A percentile compares a stretch with the other conserved stretches of the same genome.
Conservation (phyloP, 2,113 vertebrate species). For the Rhynchomys soricoides region DNA sequence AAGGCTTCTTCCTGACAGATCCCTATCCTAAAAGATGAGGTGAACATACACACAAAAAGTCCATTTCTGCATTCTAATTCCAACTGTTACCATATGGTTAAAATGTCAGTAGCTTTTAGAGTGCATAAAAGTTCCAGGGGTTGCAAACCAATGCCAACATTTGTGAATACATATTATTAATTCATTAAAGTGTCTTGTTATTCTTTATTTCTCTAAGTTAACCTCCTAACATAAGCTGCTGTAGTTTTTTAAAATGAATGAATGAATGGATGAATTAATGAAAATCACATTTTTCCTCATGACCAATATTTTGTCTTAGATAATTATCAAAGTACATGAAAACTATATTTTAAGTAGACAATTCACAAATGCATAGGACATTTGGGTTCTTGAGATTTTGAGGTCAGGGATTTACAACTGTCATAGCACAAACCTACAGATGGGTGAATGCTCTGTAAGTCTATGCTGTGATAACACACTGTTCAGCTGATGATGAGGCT, state of each 20-base stretch:
- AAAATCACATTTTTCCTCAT: neutral
- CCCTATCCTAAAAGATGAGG: neutral
- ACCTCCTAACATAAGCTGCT: neutral
- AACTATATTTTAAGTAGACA: neutral
- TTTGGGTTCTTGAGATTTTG: neutral
- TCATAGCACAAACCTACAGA: neutral
- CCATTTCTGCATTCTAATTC: neutral
- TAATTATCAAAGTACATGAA: neutral
- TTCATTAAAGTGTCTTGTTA: neutral
- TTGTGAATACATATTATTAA: neutral
- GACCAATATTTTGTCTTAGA: neutral
- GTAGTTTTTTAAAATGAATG: neutral
- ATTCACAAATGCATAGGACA: neutral
- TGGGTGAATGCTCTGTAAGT: neutral
- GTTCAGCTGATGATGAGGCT: neutral
- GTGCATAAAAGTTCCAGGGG: rapidly evolving
- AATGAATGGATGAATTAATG: neutral
- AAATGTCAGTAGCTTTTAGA: neutral
- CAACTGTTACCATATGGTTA: neutral
- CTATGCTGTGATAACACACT: neutral
- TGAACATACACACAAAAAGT: neutral
- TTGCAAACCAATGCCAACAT: neutral
- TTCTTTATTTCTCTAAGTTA: neutral
- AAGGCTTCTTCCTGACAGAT: neutral
- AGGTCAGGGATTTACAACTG: neutral